A percentile compares a stretch with the other conserved stretches of the same genome.
These are phyloP conservation scores for Bostrychus sinensis DNA, from an alignment of 2,113 vertebrate species.

Conservation along the genomic window DNA sequence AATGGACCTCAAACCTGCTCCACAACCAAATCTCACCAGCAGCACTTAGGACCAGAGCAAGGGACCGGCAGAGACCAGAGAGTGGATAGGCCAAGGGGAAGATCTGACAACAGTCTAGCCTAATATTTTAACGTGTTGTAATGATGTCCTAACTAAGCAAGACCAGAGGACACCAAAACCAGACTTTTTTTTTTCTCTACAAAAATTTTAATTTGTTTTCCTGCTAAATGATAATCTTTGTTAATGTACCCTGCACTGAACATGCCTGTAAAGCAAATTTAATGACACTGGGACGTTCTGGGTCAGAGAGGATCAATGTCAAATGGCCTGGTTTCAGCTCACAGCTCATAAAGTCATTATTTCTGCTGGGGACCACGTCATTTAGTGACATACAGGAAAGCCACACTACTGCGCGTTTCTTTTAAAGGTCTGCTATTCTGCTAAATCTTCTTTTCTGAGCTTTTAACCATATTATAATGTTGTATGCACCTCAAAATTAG, in stretches of 20 bases:
- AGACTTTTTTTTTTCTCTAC: too few relatives aligned
- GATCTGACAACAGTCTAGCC: too few relatives aligned
- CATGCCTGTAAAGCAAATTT: not conserved
- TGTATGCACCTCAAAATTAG: too few relatives aligned
- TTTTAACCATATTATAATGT: too few relatives aligned
- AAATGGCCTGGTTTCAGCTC: not conserved
- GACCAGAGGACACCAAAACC: too few relatives aligned
- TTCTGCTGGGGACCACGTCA: not conserved
- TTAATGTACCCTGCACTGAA: not conserved
- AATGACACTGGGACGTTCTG: not conserved
- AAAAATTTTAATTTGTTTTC: not conserved
- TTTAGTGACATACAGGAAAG: too few relatives aligned
- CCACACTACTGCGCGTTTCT: not conserved
- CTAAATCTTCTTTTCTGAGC: too few relatives aligned
- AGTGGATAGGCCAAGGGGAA: too few relatives aligned
- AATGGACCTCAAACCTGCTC: constrained; percentile 73
- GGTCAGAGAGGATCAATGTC: not conserved
- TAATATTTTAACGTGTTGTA: too few relatives aligned
- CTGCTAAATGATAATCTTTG: not conserved
- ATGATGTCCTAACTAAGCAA: too few relatives aligned
- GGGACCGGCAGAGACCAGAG: constrained; percentile 1
- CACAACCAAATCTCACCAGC: constrained; percentile 70
- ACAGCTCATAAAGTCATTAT: not conserved
- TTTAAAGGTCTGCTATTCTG: too few relatives aligned
- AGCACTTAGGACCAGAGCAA: constrained; percentile 55